Evolutionary conservation across 2,113 vertebrate species (phyloP).

Genomic region (Aegithalos caudatus): DNA sequence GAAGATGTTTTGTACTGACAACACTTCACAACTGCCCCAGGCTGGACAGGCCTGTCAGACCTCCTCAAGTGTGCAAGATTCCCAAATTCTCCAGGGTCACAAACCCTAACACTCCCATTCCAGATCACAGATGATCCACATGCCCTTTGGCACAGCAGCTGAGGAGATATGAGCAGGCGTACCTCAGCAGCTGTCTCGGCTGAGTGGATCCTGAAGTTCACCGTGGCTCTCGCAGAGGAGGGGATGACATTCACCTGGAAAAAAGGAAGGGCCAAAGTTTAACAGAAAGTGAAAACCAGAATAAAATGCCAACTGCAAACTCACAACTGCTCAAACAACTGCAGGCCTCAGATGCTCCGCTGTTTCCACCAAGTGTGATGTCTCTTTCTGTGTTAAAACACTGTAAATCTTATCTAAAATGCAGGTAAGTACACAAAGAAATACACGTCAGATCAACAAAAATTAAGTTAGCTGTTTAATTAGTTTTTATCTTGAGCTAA

Average conservation of each 20-base stretch:
- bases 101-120: background rate
- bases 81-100: background rate
- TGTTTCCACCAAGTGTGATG: background rate
- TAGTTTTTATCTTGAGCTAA: background rate
- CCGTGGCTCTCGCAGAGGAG: conserved; percentile 77
- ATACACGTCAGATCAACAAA: background rate
- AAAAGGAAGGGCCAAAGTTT: background rate
- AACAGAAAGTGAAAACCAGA: background rate
- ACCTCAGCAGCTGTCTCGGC: conserved; percentile 86
- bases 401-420: background rate
- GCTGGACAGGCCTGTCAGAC: background rate
- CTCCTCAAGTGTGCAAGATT: background rate
- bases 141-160: background rate
- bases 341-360: background rate
- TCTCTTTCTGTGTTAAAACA: background rate
- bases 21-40: background rate
- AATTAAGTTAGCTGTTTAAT: rapidly evolving
- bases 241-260: conserved; percentile 86
- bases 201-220: conserved; percentile 90
- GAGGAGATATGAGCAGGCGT: background rate
- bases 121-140: rapidly evolving
- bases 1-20: background rate
- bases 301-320: background rate
- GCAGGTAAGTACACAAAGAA: background rate
- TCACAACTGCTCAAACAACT: background rate